Conservation (phyloP, 1,140 invertebrate species). For the Drosophila ambigua region DNA sequence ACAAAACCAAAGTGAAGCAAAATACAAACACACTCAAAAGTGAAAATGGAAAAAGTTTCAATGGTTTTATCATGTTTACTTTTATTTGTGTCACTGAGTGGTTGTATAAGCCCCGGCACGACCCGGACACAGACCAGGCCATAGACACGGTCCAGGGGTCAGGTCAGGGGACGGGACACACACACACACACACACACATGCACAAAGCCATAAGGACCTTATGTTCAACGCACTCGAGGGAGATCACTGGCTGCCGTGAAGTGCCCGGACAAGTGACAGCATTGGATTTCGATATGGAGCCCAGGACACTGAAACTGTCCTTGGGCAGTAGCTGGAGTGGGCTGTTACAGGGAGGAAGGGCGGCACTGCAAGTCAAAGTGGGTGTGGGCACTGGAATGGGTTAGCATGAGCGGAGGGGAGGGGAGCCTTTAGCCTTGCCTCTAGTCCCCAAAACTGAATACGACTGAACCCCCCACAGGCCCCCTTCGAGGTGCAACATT, state of each 20-base stretch:
- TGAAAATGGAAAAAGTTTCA: constrained; percentile 82
- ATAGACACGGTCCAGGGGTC: constrained; percentile 20
- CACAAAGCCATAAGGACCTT: constrained; percentile 30
- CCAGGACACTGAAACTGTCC: constrained; percentile 39
- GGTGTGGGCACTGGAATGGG: too few species aligned
- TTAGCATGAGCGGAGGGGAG: too few species aligned
- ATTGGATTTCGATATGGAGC: constrained; percentile 58
- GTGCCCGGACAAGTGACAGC: constrained; percentile 64
- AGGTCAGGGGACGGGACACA: constrained; percentile 46
- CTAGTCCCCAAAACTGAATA: too few species aligned
- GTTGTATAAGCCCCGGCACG: constrained; percentile 67
- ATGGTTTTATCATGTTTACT: constrained; percentile 82
- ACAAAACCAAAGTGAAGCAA: constrained; percentile 59
- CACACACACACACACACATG: constrained; percentile 3
- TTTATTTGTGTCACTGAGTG: constrained; percentile 82
- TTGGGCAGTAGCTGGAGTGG: not conserved
- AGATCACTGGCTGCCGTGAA: constrained; percentile 77
- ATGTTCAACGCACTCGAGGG: constrained; percentile 79
- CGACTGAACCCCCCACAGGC: too few species aligned
- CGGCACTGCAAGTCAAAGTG: too few species aligned
- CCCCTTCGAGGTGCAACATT: too few species aligned
- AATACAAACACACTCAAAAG: constrained; percentile 82
- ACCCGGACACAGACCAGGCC: constrained; percentile 18
- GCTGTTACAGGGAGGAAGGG: too few species aligned
- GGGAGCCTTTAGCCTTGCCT: too few species aligned